Evolutionary conservation across 2,797 vertebrate genomes (phyloP), one percentile per base, ranked within the genome.

Genomic region (Poecilia velifera): DNA sequence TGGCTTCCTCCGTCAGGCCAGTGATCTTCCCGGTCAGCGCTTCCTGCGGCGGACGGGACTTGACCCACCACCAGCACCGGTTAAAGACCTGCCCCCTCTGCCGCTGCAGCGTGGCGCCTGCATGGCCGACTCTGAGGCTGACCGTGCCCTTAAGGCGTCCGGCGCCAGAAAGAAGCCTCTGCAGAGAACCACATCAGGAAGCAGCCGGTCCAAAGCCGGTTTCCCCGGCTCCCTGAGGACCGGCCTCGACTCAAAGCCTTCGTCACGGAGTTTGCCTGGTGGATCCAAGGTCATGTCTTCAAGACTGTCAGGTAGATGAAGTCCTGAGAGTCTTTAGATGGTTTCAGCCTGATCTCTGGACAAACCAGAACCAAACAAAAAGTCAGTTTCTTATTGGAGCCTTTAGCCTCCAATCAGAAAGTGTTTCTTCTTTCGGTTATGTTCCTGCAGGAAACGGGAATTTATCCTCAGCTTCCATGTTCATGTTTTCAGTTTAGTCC

Each of bases 51-150:
- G 43, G 20, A 76, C 68, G 0, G 79, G 68, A 0, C 86, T 74
- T 0, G 97, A 98, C 41, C 94, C 97, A 3, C 96, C 95, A 0
- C 97, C 97, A 0, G 95, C 95, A 12, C 94, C 96, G 31, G 86
- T 97, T 66, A 97, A 96, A 78, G 97, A 98, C 41, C 94, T 97
- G 3, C 96, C 95, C 0, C 97, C 97, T 0, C 80, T 97, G 59
- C 97, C 97, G 0, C 93, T 96, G 5, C 96, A 96, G 2, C 96
- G 97, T 0, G 96, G 97, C 1, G 95, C 97, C 83, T 98, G 98
- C 91, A 98, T 98, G 97, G 96, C 96, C 0, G 97, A 99, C 86
- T 88, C 97, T 0, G 97, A 97, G 71, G 81, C 91, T 1, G 91
- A 97, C 74, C 95, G 86, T 49, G 79, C 70, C 13, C 74, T 72